phyloP scores from a whole-genome alignment of 2,888 invertebrate genomes.

The Pseudococcus viburni region DNA sequence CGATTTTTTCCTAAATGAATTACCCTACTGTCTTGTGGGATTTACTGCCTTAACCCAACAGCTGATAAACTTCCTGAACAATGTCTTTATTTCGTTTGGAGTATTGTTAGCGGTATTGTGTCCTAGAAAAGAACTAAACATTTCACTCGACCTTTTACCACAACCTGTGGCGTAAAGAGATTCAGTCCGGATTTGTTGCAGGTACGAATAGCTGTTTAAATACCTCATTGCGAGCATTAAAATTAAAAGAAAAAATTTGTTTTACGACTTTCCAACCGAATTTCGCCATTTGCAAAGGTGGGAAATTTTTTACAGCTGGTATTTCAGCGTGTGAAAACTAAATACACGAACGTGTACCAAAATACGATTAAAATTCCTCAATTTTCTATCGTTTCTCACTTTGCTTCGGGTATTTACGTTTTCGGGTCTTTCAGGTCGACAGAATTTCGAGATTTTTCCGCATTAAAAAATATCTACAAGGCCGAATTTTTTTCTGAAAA shows the following conservation, averaged over 20 bases:
- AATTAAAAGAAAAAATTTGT: constrained; percentile 21
- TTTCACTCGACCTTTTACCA: constrained; percentile 34
- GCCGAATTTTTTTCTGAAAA: not conserved
- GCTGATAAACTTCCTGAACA: constrained; percentile 45
- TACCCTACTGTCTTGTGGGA: constrained; percentile 18
- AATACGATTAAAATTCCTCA: not conserved
- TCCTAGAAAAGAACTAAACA: constrained; percentile 31
- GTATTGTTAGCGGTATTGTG: constrained; percentile 33
- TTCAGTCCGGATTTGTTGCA: not conserved
- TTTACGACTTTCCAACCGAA: not conserved
- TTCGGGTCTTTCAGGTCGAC: not conserved
- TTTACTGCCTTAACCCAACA: constrained; percentile 41
- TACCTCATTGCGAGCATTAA: not conserved
- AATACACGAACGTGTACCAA: not conserved
- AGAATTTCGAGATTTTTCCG: not conserved
- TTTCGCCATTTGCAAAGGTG: not conserved
- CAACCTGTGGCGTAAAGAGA: constrained; percentile 34
- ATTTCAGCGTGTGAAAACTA: too few relatives aligned
- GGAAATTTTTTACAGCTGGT: not conserved
- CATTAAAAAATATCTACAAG: not conserved
- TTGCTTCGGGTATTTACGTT: not conserved
- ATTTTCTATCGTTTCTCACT: not conserved
- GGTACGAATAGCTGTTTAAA: constrained; percentile 3
- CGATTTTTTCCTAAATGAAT: constrained; percentile 21
- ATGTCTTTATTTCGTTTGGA: constrained; percentile 44